phyloP scores from a whole-genome alignment of 2,113 vertebrate species.

The Grus americana region DNA sequence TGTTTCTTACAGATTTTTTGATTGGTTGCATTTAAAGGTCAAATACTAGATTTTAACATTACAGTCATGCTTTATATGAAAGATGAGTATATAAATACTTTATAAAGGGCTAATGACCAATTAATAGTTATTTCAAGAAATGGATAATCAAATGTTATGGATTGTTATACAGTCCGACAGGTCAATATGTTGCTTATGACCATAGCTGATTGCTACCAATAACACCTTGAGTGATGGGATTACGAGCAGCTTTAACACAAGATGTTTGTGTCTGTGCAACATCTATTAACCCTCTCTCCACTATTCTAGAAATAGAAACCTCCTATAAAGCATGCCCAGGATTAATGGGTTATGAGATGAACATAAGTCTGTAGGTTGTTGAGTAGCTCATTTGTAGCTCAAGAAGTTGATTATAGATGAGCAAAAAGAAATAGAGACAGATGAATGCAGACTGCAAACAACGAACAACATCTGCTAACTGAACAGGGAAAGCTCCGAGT shows the following conservation, averaged over 20 bases:
- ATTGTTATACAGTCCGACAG: not conserved
- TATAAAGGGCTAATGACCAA: constrained; percentile 8
- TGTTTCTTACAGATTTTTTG: not conserved
- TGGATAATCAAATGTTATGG: not conserved
- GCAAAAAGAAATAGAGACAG: constrained; percentile 15
- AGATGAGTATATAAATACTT: not conserved
- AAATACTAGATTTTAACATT: not conserved
- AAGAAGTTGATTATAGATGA: constrained; percentile 52
- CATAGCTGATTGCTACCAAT: not conserved
- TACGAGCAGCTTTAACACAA: not conserved
- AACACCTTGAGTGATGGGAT: not conserved
- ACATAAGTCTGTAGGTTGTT: not conserved
- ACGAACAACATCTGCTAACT: constrained; percentile 5
- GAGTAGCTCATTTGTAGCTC: constrained; percentile 36
- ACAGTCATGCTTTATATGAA: not conserved
- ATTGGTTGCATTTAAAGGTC: not conserved
- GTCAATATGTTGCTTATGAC: not conserved
- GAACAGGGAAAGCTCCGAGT: not conserved
- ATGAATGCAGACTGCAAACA: constrained; percentile 37
- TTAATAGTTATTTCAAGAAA: constrained; percentile 15
- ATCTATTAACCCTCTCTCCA: not conserved
- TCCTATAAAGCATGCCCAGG: not conserved
- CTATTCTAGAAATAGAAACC: not conserved
- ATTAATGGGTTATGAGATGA: not conserved
- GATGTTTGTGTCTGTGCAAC: not conserved